Conservation (phyloP, 2,888 invertebrate genomes). For the Altica lythri region DNA sequence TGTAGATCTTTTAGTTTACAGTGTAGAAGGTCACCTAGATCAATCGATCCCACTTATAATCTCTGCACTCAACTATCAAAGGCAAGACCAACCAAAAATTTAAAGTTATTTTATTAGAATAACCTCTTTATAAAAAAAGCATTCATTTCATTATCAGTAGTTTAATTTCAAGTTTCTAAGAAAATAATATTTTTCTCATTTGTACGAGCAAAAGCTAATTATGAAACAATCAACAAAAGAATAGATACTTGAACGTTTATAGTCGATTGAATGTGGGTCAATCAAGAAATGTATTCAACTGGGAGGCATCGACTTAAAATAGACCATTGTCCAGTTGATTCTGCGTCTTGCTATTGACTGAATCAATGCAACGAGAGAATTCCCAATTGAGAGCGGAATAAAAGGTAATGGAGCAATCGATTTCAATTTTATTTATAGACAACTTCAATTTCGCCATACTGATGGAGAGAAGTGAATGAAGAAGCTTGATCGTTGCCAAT, state of each 20-base stretch:
- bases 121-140: too few species aligned
- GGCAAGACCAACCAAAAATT: too few species aligned
- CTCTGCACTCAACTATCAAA: too few species aligned
- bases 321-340: constrained; percentile 20
- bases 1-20: too few species aligned
- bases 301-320: constrained; percentile 9
- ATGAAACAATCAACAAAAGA: background rate
- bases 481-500: constrained; percentile 18
- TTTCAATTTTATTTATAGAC: constrained; percentile 22
- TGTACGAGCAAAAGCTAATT: background rate
- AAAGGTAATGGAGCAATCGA: constrained; percentile 25
- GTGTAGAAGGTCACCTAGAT: too few species aligned
- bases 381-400: constrained; percentile 17
- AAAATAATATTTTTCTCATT: too few species aligned
- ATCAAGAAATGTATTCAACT: constrained; percentile 17
- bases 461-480: constrained; percentile 15
- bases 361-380: constrained; percentile 15
- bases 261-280: constrained; percentile 7
- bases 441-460: constrained; percentile 11
- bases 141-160: too few species aligned
- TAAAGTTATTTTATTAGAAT: too few species aligned
- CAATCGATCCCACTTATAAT: too few species aligned
- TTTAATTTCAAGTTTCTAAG: too few species aligned
- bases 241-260: background rate
- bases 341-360: constrained; percentile 23